phyloP scores from a whole-genome alignment of 1,140 invertebrate species.

The Phthorimaea operculella region DNA sequence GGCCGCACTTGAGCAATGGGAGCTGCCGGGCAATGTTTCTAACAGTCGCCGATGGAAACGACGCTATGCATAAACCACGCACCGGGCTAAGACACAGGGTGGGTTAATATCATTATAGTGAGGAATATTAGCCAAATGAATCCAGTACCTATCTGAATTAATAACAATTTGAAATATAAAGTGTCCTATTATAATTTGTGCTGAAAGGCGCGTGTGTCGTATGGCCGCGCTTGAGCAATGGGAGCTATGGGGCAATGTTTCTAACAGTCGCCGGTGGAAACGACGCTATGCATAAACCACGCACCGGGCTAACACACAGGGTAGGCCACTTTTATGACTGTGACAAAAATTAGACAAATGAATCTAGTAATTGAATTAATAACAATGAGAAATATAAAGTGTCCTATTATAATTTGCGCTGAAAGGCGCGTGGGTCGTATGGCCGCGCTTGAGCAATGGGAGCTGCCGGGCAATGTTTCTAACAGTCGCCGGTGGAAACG shows the following conservation, averaged over 20 bases:
- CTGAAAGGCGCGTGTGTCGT: background rate
- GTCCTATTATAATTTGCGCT: background rate
- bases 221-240: background rate
- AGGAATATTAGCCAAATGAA: too few species aligned
- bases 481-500: slow-evolving; percentile 1
- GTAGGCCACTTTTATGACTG: too few species aligned
- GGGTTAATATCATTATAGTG: too few species aligned
- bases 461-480: slow-evolving; percentile 3
- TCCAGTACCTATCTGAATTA: too few species aligned
- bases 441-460: background rate
- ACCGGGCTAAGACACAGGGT: background rate
- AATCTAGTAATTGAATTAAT: too few species aligned
- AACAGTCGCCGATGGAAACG: slow-evolving; percentile 1
- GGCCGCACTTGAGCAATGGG: background rate
- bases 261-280: slow-evolving; percentile 1
- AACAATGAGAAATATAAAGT: too few species aligned
- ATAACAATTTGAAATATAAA: too few species aligned
- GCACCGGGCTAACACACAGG: background rate
- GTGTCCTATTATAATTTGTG: background rate
- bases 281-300: slow-evolving; percentile 3
- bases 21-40: slow-evolving; percentile 3
- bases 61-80: slow-evolving; percentile 2
- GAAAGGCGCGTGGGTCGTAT: background rate
- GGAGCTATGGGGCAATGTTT: background rate
- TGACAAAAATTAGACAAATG: too few species aligned